These are phyloP conservation scores for Pithys albifrons DNA, from an alignment of 2,113 vertebrate species.

Conservation along the genomic window DNA sequence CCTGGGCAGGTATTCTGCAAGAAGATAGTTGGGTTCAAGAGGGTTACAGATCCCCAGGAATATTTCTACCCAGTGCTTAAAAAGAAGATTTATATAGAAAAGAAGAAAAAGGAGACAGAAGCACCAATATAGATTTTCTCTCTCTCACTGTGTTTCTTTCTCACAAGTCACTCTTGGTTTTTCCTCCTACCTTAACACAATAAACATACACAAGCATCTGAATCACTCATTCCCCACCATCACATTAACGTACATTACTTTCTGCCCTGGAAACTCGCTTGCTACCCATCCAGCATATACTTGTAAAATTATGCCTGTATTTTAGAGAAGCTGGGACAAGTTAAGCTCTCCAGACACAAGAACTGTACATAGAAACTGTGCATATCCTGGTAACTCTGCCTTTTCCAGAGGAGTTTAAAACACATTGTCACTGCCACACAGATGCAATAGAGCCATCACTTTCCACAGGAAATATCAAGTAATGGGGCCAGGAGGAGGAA, in stretches of 20 bases:
- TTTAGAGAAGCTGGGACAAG: not conserved
- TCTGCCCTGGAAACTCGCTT: not conserved
- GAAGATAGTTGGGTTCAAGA: not conserved
- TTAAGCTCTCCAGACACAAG: not conserved
- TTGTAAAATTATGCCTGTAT: not conserved
- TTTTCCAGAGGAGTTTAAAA: not conserved
- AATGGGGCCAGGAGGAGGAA: not conserved
- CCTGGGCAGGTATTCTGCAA: not conserved
- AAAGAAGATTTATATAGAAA: not conserved
- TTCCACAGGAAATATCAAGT: not conserved
- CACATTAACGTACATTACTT: not conserved
- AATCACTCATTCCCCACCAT: not conserved
- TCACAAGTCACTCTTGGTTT: not conserved
- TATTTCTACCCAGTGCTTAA: not conserved
- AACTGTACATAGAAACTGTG: not conserved
- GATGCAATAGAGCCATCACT: not conserved
- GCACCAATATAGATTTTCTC: not conserved
- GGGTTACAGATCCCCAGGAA: rapidly evolving
- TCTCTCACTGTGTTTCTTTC: not conserved
- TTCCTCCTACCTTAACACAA: not conserved
- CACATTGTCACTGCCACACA: not conserved
- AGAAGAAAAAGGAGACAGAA: not conserved
- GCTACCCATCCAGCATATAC: not conserved
- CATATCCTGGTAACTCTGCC: not conserved
- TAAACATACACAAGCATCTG: not conserved